Base-by-base conservation (phyloP, 2,888 invertebrate species). In the Acanthosepion lycidas region DNA sequence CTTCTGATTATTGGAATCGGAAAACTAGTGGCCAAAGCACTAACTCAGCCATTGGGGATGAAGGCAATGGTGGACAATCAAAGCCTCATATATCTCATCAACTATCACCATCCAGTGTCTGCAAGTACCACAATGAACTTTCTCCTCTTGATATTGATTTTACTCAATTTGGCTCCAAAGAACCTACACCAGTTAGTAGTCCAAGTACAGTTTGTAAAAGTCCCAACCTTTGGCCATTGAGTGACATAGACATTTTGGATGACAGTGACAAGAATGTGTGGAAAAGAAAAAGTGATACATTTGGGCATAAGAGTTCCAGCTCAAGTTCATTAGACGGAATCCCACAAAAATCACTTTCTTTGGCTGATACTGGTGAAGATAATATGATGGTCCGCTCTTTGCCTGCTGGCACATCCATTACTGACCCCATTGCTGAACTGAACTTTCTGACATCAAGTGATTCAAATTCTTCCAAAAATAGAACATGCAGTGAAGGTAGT, bases 31-130 rank as follows among this genome's bases (percentile, higher is more conserved):
- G n/a, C 12, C 4, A 5, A 33, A 18, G 78, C 78, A n/a, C n/a
- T 33, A 78, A n/a, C n/a, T 51, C 93, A 49, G n/a, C 49, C 26
- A n/a, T 53, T n/a, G 95, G 94, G 94, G 95, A 94, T 55, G 95
- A 95, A 91, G 94, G 94, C 3, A 94, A 95, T 42, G 49, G 94
- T 6, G 91, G 94, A 23, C 94, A 94, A 23, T 64, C 94, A 48
- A 91, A 94, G 33, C 95, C 94, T 33, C 78, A 33, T 78, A n/a
- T 5, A 78, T 94, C 94, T 23, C 94, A 49, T 48, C 48, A 91
- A n/a, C 59, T 59, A 42, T 53, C 59, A 51, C 93, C 55, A 8
- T 42, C 91, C 20, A n/a, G 53, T 42, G 18, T 93, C n/a, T 78
- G 55, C 91, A 64, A 91, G 23, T 33, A 59, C 18, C 26, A 20